Evolutionary conservation across 2,113 vertebrate genomes (phyloP), one percentile per base, ranked within the genome.

Genomic region (Aspiorhynchus laticeps): DNA sequence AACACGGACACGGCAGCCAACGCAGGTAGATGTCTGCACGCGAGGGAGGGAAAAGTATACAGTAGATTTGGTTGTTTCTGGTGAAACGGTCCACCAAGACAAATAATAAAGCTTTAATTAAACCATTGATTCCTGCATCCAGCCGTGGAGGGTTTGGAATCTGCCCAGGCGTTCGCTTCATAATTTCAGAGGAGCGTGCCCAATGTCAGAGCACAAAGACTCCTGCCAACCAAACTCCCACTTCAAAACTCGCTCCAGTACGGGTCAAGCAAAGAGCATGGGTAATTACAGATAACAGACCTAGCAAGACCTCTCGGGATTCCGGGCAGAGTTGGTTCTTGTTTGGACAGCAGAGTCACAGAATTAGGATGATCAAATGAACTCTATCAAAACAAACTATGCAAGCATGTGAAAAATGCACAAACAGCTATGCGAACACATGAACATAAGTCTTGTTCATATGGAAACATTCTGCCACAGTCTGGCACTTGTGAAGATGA

Each of bases 201-300:
- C 80, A 84, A 74, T 76, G 76, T 71, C 84, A 80, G 75, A 28
- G 31, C 69, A 1, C 24, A n/a, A 59, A 24, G 21, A 24, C 56
- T 59, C 56, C 21, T 86, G 80, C 87, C 87, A 88, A 84, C 14
- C n/a, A 88, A 73, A 51, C 24, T 88, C 88, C 82, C 83, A 88
- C 73, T 88, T 89, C 75, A 88, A 91, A 87, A 77, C 83, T n/a
- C 63, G 19, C 75, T 24, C 33, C 17, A n/a, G 76, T 73, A 74
- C 21, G 31, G 80, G 88, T 65, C 83, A 59, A 46, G 48, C 14
- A 74, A 26, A n/a, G 65, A 81, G 83, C 67, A 87, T 9, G 14
- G 51, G 59, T 86, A 80, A 88, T 89, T 88, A 88, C 67, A 84
- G 74, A 67, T 63, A 85, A 63, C 43, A 84, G 41, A 76, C 73